A percentile compares a stretch with the other conserved stretches of the same genome.
Evolutionary conservation across 2,113 vertebrate species (phyloP).

Genomic region (Himantopus leucocephalus): DNA sequence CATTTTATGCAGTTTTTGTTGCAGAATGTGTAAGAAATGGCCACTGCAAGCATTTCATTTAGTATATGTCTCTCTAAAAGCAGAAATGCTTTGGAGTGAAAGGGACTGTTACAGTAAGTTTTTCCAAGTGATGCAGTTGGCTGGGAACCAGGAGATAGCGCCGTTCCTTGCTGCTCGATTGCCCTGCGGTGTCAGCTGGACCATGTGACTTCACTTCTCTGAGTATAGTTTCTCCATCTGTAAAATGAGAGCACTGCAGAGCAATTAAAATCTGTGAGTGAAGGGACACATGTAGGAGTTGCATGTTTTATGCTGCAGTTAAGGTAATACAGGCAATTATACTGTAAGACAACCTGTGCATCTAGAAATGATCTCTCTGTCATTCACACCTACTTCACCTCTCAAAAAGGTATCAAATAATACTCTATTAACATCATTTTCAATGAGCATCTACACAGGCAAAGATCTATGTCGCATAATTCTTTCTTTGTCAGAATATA

Average conservation of each 20-base stretch:
- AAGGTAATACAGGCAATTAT: neutral
- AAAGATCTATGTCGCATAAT: neutral
- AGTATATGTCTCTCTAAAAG: neutral
- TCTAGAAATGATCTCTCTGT: neutral
- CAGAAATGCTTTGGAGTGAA: neutral
- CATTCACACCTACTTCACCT: constrained; percentile 1
- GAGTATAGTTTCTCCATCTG: neutral
- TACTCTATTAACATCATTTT: neutral
- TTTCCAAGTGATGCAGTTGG: neutral
- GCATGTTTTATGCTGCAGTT: neutral
- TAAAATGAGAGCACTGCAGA: neutral
- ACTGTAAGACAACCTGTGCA: neutral
- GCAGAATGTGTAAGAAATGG: neutral
- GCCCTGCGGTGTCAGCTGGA: neutral
- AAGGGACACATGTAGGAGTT: neutral
- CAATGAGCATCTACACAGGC: neutral
- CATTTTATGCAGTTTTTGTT: neutral
- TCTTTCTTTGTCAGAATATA: constrained; percentile 5
- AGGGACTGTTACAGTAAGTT: neutral
- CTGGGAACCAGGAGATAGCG: neutral
- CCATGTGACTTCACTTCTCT: neutral
- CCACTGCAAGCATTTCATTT: neutral
- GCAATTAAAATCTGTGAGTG: neutral
- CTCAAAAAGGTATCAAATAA: constrained; percentile 27
- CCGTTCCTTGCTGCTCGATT: neutral